Percentiles rank a stretch among this genome's conserved stretches.
Conservation (phyloP, 2,797 vertebrate genomes). For the Sebastes kiyomatsui region DNA sequence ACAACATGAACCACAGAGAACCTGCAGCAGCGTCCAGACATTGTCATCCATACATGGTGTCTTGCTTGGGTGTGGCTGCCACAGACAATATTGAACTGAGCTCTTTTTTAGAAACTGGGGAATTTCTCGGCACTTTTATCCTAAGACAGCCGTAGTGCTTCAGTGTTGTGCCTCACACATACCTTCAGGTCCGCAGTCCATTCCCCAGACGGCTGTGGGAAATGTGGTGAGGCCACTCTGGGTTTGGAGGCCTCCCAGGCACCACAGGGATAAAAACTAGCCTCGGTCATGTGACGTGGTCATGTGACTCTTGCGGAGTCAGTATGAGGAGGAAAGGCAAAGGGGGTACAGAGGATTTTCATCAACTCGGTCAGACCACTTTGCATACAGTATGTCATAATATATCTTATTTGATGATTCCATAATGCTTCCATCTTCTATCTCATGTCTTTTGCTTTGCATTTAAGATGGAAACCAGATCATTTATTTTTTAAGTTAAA, state of each 20-base stretch:
- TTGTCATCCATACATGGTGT: slow-evolving; percentile 57
- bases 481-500: background rate
- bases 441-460: background rate
- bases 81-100: slow-evolving; percentile 64
- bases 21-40: slow-evolving; percentile 47
- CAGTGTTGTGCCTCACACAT: slow-evolving; percentile 77
- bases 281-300: slow-evolving; percentile 66
- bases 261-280: slow-evolving; percentile 69
- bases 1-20: slow-evolving; percentile 25
- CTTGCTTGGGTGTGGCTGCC: slow-evolving; percentile 67
- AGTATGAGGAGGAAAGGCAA: background rate
- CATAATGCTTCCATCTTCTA: background rate
- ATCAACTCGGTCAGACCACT: background rate
- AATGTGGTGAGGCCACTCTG: slow-evolving; percentile 79
- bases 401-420: background rate
- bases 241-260: slow-evolving; percentile 78
- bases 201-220: slow-evolving; percentile 81
- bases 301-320: slow-evolving; percentile 57
- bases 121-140: slow-evolving; percentile 75
- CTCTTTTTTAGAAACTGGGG: slow-evolving; percentile 74
- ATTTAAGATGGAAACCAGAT: background rate
- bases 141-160: slow-evolving; percentile 67
- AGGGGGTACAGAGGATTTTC: background rate
- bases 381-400: background rate
- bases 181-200: slow-evolving; percentile 74